These are phyloP conservation scores for Anas platyrhynchos DNA, from an alignment of 2,113 vertebrate genomes.

Conservation along the genomic window DNA sequence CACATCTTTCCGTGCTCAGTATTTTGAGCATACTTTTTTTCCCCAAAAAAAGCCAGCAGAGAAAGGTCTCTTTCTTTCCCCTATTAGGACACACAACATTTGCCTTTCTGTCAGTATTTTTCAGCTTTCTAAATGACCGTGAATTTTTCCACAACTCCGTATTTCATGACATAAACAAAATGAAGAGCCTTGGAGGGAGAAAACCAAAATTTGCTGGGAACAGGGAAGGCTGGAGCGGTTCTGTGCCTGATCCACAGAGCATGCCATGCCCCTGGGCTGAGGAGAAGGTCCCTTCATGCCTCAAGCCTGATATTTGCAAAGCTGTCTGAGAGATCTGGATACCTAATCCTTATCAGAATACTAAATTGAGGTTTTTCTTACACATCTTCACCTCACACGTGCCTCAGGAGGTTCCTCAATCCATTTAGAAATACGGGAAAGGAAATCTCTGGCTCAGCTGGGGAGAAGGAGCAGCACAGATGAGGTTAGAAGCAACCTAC, in stretches of 20 bases:
- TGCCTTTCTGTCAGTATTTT: neutral
- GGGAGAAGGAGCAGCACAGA: neutral
- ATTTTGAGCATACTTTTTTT: neutral
- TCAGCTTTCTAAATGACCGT: neutral
- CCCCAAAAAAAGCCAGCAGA: neutral
- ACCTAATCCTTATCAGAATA: constrained; percentile 10
- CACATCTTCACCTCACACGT: neutral
- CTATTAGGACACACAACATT: neutral
- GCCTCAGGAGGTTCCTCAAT: constrained; percentile 4
- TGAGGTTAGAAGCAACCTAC: neutral
- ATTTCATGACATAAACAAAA: neutral
- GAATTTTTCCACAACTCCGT: neutral
- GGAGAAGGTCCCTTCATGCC: constrained; percentile 17
- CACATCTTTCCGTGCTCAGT: neutral
- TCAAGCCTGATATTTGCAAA: neutral
- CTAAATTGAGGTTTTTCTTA: constrained; percentile 23
- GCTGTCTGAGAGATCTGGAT: neutral
- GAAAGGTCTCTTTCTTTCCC: neutral
- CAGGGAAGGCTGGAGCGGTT: neutral
- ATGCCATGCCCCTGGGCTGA: neutral
- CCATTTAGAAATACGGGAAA: neutral
- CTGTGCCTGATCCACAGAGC: neutral
- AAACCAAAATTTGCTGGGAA: neutral
- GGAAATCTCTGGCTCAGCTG: constrained; percentile 1
- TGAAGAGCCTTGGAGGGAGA: neutral